Evolutionary conservation across 2,113 vertebrate species (phyloP), one percentile per base, ranked within the genome.

Genomic region (Scomber scombrus): DNA sequence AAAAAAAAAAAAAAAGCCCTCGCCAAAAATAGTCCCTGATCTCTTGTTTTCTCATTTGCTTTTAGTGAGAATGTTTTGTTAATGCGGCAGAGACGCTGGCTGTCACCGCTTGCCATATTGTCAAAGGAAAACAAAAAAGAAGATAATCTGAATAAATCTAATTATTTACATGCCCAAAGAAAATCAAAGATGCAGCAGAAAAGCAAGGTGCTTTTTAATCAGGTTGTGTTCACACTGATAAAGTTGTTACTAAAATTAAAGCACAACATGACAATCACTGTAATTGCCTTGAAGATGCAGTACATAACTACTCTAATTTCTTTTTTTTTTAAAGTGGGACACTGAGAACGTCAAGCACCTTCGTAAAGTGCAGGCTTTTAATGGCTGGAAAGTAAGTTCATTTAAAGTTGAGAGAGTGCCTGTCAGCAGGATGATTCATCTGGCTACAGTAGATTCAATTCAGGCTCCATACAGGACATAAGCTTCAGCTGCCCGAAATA

Each of bases 221-320:
- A 85, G 75, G 29, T 19, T 65, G 58, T 82, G 80, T 85, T 86
- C 67, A 75, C 49, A 19, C 65, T 46, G 66, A 68, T 78, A 69
- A 56, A 64, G 72, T 67, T 73, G 69, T 78, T 19, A 1, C 54
- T 71, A 69, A 46, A 45, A 87, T 80, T 69, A 79, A 82, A 85
- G 61, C 56, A 66, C 29, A 15, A 52, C 54, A 23, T 71, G 45
- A 83, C 74, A 89, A 71, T 81, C 71, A 57, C 61, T 58, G 19
- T 81, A 80, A 88, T 73, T 84, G 71, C 65, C 40, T 86, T 62
- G 71, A 77, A 81, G 85, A 64, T 55, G 51, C 51, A 80, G 26
- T 18, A 13, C 65, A 55, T 34, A 76, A 71, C 47, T 21, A 5
- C 43, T 52, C 0, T 51, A 45, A 40, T 78, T 57, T 60, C 19